These are phyloP conservation scores for Harpalus rubripes DNA, from an alignment of 2,888 invertebrate genomes.

Conservation along the genomic window DNA sequence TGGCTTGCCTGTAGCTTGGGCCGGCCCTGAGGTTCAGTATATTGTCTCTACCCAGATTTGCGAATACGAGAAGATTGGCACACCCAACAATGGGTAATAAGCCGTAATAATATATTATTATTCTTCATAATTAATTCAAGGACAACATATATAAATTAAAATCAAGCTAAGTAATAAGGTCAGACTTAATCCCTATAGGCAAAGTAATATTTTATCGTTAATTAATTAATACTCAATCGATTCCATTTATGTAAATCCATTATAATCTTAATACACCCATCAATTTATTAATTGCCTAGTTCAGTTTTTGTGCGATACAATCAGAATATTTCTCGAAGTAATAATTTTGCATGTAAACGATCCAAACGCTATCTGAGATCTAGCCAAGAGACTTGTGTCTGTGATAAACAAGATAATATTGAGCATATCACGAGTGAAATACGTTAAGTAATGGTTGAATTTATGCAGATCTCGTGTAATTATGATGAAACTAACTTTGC, in stretches of 20 bases:
- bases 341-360: slow-evolving; percentile 37
- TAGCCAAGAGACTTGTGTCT: neutral
- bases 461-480: slow-evolving; percentile 53
- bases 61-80: too few species aligned
- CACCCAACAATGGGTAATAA: too few species aligned
- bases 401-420: slow-evolving; percentile 49
- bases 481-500: slow-evolving; percentile 51
- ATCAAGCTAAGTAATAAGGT: neutral
- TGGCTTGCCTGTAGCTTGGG: too few species aligned
- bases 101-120: too few species aligned
- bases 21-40: too few species aligned
- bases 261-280: slow-evolving; percentile 8
- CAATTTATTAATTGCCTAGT: slow-evolving; percentile 21
- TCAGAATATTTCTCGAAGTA: slow-evolving; percentile 9
- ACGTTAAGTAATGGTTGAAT: slow-evolving; percentile 53
- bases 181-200: neutral
- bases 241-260: slow-evolving; percentile 27
- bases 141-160: neutral
- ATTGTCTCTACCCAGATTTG: too few species aligned
- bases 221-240: slow-evolving; percentile 18
- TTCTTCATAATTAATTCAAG: neutral
- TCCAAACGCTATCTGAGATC: slow-evolving; percentile 24
- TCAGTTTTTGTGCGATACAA: slow-evolving; percentile 26
- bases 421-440: slow-evolving; percentile 20
- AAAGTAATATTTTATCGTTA: slow-evolving; percentile 3